Evolutionary conservation across 2,113 vertebrate genomes (phyloP), one percentile per base, ranked within the genome.

Genomic region (Pseudorasbora parva): DNA sequence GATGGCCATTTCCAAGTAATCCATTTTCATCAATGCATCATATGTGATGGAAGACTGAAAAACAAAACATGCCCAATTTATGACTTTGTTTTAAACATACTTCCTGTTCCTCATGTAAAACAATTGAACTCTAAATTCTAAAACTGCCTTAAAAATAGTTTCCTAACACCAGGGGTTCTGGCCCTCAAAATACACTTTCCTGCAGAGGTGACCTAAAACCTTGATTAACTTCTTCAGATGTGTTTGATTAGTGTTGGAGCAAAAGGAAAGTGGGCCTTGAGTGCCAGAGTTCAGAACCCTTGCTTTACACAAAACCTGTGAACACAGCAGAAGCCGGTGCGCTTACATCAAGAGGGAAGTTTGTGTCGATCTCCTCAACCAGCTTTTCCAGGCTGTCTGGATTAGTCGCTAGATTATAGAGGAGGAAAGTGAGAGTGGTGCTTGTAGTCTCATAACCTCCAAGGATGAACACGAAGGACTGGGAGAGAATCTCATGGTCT

Each of bases 361-460:
- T 87, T 19, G 85, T 30, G 30, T 96, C 93, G 0, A 96, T 89
- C 88, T 97, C 94, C 0, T 96, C 86, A 68, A 95, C 94, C 21
- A 97, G 91, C 3, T 8, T 91, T 71, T 89, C 91, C 92, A 96
- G 94, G 80, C 91, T 79, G 0, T 95, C 89, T 1, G 95, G 93
- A 82, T 96, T 94, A 0, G 12, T 90, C 2, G 95, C 94, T 81
- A 96, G 87, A 83, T 93, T 94, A 81, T 95, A 94, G 0, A 95
- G 84, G 33, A 96, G 10, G 91, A 91, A 95, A 74, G 75, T 85
- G 30, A 96, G 91, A 14, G 95, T 86, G 71, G 79, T 92, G 89
- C 96, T 95, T 60, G 68, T 95, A 56, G 95, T 95, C 82, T 96
- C 95, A 25, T 95, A 97, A 6, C 95, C 96, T 68, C 93, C 96